Evolutionary conservation across 2,888 invertebrate species (phyloP), one percentile per base, ranked within the genome.

Genomic region (Didymodactylos carnosus): DNA sequence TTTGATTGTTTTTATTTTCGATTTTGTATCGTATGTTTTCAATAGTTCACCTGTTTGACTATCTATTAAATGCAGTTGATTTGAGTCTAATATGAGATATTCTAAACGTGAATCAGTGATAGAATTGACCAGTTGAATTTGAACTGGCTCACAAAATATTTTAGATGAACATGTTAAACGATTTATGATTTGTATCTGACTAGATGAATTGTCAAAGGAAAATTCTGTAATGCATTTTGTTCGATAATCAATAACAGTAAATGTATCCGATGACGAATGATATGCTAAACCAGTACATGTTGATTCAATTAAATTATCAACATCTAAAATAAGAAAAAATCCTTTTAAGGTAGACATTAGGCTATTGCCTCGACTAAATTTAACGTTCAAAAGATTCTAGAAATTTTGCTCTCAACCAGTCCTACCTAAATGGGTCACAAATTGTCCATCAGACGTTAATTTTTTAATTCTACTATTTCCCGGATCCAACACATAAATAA

Each of bases 391-490:
- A 13, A 14, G 3, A 23, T 14, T 27, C 7, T 49, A 4, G 16
- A 35, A 3, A 62, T 10, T n/a, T n/a, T n/a, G n/a, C n/a, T n/a
- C n/a, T n/a, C n/a, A n/a, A n/a, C n/a, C n/a, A n/a, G n/a, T 35
- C 19, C 11, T 16, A 62, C 62, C 62, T n/a, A 62, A 35, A 62
- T 74, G 74, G 3, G 35, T 39, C 14, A 74, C 14, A 40, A 74
- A 62, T 29, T 71, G 62, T 19, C 74, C 74, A 13, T 74, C 25
- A 2, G n/a, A 23, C 41, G 39, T 71, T 2, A 74, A 46, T 40
- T 53, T 29, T 74, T 74, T 74, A 3, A 74, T 71, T n/a, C 74
- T 41, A 69, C 71, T 74, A n/a, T 71, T 71, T n/a, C 74, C 74
- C 19, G 40, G 71, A 46, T 74, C 74, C 8, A 74, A 23, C 16